Percentiles rank a stretch among this genome's conserved stretches.
These are phyloP conservation scores for Hydraecia micacea DNA, from an alignment of 2,888 invertebrate species.

Conservation along the genomic window DNA sequence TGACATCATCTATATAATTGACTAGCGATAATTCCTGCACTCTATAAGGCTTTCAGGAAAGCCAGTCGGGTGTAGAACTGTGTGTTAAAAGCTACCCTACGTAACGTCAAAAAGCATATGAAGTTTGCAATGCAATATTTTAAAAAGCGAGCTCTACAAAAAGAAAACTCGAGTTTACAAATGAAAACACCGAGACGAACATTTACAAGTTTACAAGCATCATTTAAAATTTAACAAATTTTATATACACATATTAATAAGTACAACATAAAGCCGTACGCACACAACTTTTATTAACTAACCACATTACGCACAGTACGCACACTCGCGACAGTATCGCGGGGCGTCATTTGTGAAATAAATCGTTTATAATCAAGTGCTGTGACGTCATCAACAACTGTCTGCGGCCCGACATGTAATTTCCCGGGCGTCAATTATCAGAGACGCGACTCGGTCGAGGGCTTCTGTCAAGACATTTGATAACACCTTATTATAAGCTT, in stretches of 20 bases:
- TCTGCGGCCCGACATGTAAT: slow-evolving; percentile 89
- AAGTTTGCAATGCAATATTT: slow-evolving; percentile 1
- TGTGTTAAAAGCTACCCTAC: neutral
- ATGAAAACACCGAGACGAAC: neutral
- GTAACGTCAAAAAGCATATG: neutral
- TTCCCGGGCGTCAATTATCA: slow-evolving; percentile 90
- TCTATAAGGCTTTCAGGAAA: neutral
- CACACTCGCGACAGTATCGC: slow-evolving; percentile 60
- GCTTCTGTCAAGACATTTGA: slow-evolving; percentile 83
- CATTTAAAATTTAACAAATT: slow-evolving; percentile 22
- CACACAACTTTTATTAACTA: slow-evolving; percentile 61
- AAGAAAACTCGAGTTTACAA: neutral
- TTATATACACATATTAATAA: slow-evolving; percentile 10
- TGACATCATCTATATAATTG: neutral
- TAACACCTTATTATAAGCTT: slow-evolving; percentile 81
- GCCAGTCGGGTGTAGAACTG: neutral
- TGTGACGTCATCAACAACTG: slow-evolving; percentile 90
- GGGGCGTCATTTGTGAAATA: slow-evolving; percentile 83
- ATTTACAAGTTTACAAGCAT: slow-evolving; percentile 7
- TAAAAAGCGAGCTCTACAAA: neutral
- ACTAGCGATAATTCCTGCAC: neutral
- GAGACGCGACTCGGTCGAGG: slow-evolving; percentile 82
- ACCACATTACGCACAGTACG: slow-evolving; percentile 60
- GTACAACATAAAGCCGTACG: slow-evolving; percentile 13
- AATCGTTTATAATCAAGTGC: slow-evolving; percentile 90